A percentile compares a stretch with the other conserved stretches of the same genome.
Evolutionary conservation across 2,888 invertebrate species (phyloP).

Genomic region (Cynaeus angustus): DNA sequence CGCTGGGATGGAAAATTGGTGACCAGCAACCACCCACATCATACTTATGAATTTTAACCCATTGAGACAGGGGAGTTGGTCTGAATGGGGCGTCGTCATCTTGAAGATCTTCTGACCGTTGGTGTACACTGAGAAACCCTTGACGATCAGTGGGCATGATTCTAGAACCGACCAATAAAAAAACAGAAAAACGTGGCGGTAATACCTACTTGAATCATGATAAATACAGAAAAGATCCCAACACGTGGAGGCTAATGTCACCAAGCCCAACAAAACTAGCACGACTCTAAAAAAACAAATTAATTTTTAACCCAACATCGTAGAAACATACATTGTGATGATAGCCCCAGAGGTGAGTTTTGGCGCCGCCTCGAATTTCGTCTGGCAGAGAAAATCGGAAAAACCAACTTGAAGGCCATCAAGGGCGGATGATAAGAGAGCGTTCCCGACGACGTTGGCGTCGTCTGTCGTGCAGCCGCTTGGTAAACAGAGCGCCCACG

Average conservation of each 20-base stretch:
- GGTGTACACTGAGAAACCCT: constrained; percentile 58
- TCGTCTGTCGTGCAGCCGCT: constrained; percentile 65
- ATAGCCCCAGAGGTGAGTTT: constrained; percentile 53
- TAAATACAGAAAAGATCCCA: constrained; percentile 56
- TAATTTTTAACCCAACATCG: constrained; percentile 9
- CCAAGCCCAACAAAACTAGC: constrained; percentile 44
- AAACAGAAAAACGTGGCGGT: neutral
- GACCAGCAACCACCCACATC: constrained; percentile 72
- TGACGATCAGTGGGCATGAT: constrained; percentile 48
- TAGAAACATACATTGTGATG: constrained; percentile 55
- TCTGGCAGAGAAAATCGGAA: constrained; percentile 55
- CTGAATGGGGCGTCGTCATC: constrained; percentile 52
- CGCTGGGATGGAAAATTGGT: constrained; percentile 54
- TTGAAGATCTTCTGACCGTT: constrained; percentile 59
- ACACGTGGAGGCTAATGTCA: constrained; percentile 53
- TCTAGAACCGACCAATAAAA: constrained; percentile 50
- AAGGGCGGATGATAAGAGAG: constrained; percentile 23
- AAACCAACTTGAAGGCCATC: constrained; percentile 28
- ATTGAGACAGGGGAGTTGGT: constrained; percentile 61
- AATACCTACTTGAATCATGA: neutral
- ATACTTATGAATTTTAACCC: constrained; percentile 61
- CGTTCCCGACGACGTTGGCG: constrained; percentile 67
- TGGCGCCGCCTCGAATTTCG: constrained; percentile 53
- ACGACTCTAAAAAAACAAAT: constrained; percentile 52
- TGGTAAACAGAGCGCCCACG: constrained; percentile 56